Percentiles rank a stretch among this genome's conserved stretches.
These are phyloP conservation scores for Psococerastis gibbosa DNA, from an alignment of 2,888 invertebrate genomes.

Conservation along the genomic window DNA sequence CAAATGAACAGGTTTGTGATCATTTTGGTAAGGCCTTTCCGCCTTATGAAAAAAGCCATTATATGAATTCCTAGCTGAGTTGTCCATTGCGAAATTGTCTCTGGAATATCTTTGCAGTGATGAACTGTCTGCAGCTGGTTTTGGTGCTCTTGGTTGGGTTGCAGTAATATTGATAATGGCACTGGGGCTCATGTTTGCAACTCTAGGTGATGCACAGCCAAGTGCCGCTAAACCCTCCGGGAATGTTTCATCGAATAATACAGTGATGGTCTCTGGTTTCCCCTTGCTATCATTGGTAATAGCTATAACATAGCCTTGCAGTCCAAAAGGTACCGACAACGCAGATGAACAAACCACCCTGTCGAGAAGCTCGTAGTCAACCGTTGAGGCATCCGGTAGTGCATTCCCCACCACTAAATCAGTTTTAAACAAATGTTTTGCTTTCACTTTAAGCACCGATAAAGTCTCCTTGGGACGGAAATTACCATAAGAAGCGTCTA, in stretches of 20 bases:
- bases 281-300: no score
- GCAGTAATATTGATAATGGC: neutral
- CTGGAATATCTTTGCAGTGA: no score
- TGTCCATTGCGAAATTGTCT: no score
- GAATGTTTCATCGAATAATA: neutral
- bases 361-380: constrained; percentile 54
- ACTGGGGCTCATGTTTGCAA: neutral
- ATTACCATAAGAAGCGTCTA: no score
- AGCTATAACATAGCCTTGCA: constrained; percentile 69
- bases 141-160: neutral
- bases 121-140: no score
- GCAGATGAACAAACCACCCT: constrained; percentile 60
- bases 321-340: constrained; percentile 62
- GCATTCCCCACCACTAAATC: constrained; percentile 33
- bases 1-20: no score
- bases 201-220: neutral
- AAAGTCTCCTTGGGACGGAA: no score
- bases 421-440: constrained; percentile 23
- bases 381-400: constrained; percentile 42
- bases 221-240: neutral
- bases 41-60: no score
- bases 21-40: no score
- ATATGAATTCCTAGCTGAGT: no score
- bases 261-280: no score
- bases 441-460: neutral